Conservation (phyloP, 2,797 vertebrate species). For the Microchirus variegatus region DNA sequence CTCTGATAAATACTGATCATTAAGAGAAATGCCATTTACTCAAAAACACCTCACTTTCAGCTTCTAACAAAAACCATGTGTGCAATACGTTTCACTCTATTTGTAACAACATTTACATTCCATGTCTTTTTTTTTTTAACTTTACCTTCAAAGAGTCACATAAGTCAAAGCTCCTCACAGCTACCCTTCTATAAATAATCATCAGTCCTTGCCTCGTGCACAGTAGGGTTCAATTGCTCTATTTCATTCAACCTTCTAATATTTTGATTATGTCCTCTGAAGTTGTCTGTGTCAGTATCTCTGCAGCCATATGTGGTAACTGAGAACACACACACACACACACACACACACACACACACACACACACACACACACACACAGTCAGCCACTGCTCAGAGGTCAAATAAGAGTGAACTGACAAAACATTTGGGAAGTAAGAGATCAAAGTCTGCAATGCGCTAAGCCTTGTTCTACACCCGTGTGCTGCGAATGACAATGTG, state of each 20-base stretch:
- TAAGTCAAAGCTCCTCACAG: conserved; percentile 53
- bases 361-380: conserved; percentile 8
- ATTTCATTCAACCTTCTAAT: conserved; percentile 25
- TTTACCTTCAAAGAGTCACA: conserved; percentile 44
- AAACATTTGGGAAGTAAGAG: conserved; percentile 53
- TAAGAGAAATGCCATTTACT: conserved; percentile 39
- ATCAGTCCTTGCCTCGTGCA: conserved; percentile 15
- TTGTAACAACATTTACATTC: conserved; percentile 40
- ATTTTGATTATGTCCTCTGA: conserved; percentile 5
- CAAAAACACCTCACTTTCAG: conserved; percentile 16
- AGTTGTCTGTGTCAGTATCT: too few species aligned
- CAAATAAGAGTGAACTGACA: conserved; percentile 48
- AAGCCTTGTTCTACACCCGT: conserved; percentile 45
- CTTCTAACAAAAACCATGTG: conserved; percentile 13
- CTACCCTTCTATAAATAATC: conserved; percentile 58
- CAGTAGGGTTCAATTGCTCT: conserved; percentile 3
- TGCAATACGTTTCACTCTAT: conserved; percentile 9
- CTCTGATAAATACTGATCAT: conserved; percentile 33
- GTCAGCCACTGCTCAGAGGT: conserved; percentile 44
- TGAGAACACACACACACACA: background rate
- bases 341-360: conserved; percentile 1
- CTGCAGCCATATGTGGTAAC: background rate
- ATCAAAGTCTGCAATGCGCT: conserved; percentile 72
- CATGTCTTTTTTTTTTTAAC: conserved; percentile 15
- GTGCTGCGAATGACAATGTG: conserved; percentile 65